A percentile compares a stretch with the other conserved stretches of the same genome.
Evolutionary conservation across 2,797 vertebrate species (phyloP).

Genomic region (Euphonia xanthogaster): DNA sequence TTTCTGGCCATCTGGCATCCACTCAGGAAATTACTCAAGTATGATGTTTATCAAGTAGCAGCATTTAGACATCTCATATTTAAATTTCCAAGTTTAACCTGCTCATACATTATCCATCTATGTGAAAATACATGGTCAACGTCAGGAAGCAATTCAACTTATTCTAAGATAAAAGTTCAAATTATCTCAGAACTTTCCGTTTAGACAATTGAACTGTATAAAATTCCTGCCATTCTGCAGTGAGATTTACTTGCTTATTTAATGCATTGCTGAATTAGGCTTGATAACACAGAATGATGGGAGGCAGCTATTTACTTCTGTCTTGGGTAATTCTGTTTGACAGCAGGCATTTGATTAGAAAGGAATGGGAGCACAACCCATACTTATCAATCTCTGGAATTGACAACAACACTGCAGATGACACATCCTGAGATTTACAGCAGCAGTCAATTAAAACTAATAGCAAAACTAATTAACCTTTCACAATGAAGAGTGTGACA

Average conservation of each 20-base stretch:
- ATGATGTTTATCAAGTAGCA: not conserved
- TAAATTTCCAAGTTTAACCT: not conserved
- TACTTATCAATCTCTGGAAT: not conserved
- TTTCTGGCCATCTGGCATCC: not conserved
- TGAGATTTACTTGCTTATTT: not conserved
- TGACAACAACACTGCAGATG: not conserved
- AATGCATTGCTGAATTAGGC: not conserved
- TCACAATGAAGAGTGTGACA: not conserved
- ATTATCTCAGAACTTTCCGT: not conserved
- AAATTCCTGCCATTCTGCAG: not conserved
- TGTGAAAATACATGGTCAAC: not conserved
- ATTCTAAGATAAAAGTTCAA: not conserved
- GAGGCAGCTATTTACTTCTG: not conserved
- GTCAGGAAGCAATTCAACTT: not conserved
- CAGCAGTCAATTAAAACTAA: not conserved
- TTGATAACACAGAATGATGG: not conserved
- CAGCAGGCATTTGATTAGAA: not conserved
- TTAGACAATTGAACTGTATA: not conserved
- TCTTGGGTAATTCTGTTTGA: not conserved
- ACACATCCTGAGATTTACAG: not conserved
- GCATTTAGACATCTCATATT: not conserved
- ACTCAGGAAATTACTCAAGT: not conserved
- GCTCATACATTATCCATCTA: not conserved
- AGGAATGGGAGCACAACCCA: not conserved
- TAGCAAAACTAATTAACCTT: not conserved